These are phyloP conservation scores for Macrocentrus cingulum DNA, from an alignment of 1,140 invertebrate genomes.

Conservation along the genomic window DNA sequence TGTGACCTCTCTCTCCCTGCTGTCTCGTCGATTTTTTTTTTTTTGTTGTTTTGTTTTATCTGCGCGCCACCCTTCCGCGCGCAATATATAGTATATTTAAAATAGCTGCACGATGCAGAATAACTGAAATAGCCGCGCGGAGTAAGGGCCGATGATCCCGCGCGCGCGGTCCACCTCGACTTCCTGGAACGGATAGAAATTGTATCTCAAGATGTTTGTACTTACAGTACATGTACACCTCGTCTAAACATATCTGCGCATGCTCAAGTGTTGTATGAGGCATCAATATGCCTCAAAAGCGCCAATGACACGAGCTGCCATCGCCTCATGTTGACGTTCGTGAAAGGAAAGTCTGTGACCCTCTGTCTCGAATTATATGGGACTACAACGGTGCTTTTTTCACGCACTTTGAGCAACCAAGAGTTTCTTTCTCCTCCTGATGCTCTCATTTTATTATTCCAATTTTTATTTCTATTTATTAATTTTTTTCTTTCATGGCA, in stretches of 20 bases:
- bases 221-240: not conserved
- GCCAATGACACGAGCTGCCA: not conserved
- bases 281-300: not conserved
- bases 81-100: slow-evolving; percentile 44
- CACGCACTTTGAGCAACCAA: slow-evolving; percentile 18
- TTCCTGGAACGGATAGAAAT: slow-evolving; percentile 39
- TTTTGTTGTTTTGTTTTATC: not conserved
- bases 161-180: slow-evolving; percentile 41
- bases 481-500: not conserved
- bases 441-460: slow-evolving; percentile 1
- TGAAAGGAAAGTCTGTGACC: slow-evolving; percentile 16
- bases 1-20: slow-evolving; percentile 17
- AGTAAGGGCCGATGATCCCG: slow-evolving; percentile 48
- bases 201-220: slow-evolving; percentile 13
- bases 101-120: slow-evolving; percentile 49
- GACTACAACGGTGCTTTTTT: slow-evolving; percentile 26
- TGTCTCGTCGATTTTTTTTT: slow-evolving; percentile 2
- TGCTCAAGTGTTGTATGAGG: too few relatives aligned
- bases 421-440: slow-evolving; percentile 1
- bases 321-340: slow-evolving; percentile 1
- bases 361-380: slow-evolving; percentile 17
- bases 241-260: too few relatives aligned
- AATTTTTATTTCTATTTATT: slow-evolving; percentile 9
- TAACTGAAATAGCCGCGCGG: slow-evolving; percentile 47
- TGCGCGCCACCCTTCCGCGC: slow-evolving; percentile 10